These are phyloP conservation scores for Sinocyclocheilus grahami DNA, from an alignment of 2,113 vertebrate species.

Conservation along the genomic window DNA sequence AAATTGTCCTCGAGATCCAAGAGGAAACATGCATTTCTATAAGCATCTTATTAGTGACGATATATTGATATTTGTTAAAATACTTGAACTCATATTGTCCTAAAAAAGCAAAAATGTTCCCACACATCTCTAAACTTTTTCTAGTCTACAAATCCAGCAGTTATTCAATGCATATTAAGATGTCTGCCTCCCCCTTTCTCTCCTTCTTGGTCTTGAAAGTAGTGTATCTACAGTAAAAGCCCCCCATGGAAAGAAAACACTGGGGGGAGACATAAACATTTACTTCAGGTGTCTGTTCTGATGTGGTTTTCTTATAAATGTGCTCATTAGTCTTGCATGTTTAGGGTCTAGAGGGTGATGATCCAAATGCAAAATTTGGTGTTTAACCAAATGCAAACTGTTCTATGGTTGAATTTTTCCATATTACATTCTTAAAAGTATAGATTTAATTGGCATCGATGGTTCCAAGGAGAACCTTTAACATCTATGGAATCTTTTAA, in stretches of 20 bases:
- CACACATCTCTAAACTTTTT: background rate
- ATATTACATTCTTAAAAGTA: background rate
- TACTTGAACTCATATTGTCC: background rate
- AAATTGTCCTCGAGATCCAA: background rate
- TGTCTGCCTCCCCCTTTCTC: background rate
- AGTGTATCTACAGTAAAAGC: background rate
- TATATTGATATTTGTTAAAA: background rate
- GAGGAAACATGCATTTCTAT: background rate
- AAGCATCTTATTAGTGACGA: background rate
- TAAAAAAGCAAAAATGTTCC: background rate
- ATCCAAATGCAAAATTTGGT: background rate
- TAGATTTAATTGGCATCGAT: too few relatives aligned
- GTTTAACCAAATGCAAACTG: background rate
- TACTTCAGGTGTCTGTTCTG: conserved; percentile 24
- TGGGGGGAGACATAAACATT: conserved; percentile 41
- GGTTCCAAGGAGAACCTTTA: too few relatives aligned
- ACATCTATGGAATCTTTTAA: too few relatives aligned
- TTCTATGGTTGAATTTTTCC: background rate
- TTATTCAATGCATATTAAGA: background rate
- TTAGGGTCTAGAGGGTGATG: background rate
- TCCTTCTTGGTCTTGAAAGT: background rate
- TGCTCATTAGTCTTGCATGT: conserved; percentile 22
- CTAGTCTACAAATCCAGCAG: background rate
- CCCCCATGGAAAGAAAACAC: conserved; percentile 18
- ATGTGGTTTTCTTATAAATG: background rate